Evolutionary conservation across 2,797 vertebrate species (phyloP).

Genomic region (Geotrypetes seraphini): DNA sequence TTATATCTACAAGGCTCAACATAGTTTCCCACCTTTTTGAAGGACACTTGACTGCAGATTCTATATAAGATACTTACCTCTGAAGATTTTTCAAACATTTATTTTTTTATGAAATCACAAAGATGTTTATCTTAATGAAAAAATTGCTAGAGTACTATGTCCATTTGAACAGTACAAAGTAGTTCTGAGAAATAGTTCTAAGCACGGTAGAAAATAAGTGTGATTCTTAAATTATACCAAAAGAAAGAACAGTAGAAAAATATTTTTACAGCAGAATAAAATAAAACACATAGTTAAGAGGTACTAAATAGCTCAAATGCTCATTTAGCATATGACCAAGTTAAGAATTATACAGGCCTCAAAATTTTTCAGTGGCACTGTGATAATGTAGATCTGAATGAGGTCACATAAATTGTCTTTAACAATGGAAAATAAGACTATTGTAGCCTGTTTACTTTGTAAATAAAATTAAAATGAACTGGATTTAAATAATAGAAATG

Average conservation of each 20-base stretch:
- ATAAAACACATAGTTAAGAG: constrained; percentile 31
- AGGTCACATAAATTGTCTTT: constrained; percentile 15
- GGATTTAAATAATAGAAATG: constrained; percentile 8
- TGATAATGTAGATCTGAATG: constrained; percentile 13
- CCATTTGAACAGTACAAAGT: constrained; percentile 55
- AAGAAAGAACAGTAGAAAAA: constrained; percentile 43
- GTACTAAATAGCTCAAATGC: constrained; percentile 50
- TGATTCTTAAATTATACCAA: constrained; percentile 48
- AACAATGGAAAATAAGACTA: constrained; percentile 6
- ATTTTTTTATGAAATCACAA: constrained; percentile 54
- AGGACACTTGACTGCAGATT: too few species aligned
- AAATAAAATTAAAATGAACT: constrained; percentile 16
- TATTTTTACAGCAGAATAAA: constrained; percentile 42
- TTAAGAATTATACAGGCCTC: constrained; percentile 7
- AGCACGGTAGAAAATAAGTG: constrained; percentile 55
- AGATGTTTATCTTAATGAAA: constrained; percentile 47
- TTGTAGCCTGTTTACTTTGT: constrained; percentile 15
- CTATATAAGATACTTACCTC: too few species aligned
- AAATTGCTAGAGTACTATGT: constrained; percentile 55
- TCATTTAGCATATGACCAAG: constrained; percentile 31
- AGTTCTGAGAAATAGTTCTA: constrained; percentile 46
- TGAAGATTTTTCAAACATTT: too few species aligned
- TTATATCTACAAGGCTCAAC: too few species aligned
- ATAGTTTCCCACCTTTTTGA: too few species aligned
- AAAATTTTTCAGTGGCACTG: constrained; percentile 1